phyloP scores from a whole-genome alignment of 92 coral and sea anemone species.

The Plumapathes pennacea region DNA sequence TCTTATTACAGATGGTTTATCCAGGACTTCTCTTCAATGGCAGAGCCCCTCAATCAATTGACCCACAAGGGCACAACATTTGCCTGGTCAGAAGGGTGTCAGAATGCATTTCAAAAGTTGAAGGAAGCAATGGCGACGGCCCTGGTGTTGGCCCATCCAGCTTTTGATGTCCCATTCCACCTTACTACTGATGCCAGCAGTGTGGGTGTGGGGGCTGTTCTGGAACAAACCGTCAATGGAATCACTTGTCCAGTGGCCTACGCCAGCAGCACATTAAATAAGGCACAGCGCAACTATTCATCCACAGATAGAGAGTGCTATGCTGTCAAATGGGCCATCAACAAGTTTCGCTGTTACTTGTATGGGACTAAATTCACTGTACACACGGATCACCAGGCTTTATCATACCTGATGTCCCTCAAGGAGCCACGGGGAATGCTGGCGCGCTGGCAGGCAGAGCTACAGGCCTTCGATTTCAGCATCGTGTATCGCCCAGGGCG shows the following conservation, averaged over 20 bases:
- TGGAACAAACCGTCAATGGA: constrained; percentile 45
- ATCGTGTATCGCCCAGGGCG: too few relatives aligned
- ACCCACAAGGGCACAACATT: constrained; percentile 25
- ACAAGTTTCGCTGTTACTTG: too few relatives aligned
- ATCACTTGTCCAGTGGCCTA: constrained; percentile 28
- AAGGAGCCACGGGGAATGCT: too few relatives aligned
- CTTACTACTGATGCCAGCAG: constrained; percentile 57
- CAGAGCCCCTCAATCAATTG: constrained; percentile 41
- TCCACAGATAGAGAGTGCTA: too few relatives aligned
- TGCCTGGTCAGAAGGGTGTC: constrained; percentile 39
- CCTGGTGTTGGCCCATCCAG: constrained; percentile 51
- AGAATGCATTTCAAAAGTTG: constrained; percentile 41
- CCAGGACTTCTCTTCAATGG: constrained; percentile 33
- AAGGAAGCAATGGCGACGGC: constrained; percentile 43
- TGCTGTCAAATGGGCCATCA: too few relatives aligned
- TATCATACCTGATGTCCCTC: too few relatives aligned
- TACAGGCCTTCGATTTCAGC: too few relatives aligned
- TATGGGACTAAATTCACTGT: too few relatives aligned
- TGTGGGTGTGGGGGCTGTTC: constrained; percentile 50
- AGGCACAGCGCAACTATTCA: constrained; percentile 18
- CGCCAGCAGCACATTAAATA: constrained; percentile 21
- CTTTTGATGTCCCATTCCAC: constrained; percentile 34
- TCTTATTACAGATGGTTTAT: constrained; percentile 57
- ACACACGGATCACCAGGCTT: too few relatives aligned
- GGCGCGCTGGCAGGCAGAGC: too few relatives aligned